Percentiles rank a stretch among this genome's conserved stretches.
phyloP scores from a whole-genome alignment of 2,797 vertebrate genomes.

The Nothura maculosa region DNA sequence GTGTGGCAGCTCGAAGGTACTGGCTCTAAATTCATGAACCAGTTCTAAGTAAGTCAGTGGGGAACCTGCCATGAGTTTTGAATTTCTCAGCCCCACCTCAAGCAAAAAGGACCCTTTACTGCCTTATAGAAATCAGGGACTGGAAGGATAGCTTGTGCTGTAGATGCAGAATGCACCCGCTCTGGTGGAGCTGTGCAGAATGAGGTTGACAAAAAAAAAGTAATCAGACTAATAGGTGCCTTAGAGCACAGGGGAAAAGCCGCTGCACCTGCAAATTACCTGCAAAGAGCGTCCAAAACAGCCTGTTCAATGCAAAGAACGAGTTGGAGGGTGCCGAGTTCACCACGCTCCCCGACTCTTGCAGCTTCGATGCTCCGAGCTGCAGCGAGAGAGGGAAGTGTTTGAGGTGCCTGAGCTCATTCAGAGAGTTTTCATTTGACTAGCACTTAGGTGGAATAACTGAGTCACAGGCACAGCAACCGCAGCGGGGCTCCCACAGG shows the following conservation, averaged over 20 bases:
- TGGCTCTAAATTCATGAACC: too few relatives aligned
- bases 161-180: not conserved
- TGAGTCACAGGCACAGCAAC: not conserved
- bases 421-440: not conserved
- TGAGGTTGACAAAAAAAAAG: not conserved
- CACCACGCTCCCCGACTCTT: not conserved
- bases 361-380: accelerated
- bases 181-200: not conserved
- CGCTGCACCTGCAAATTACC: not conserved
- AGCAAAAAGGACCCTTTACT: not conserved
- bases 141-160: not conserved
- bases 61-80: not conserved
- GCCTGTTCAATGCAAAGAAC: not conserved
- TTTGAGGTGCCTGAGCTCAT: accelerated
- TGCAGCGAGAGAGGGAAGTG: accelerated
- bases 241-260: not conserved
- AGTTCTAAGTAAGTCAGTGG: too few relatives aligned
- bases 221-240: not conserved
- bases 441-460: not conserved
- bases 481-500: accelerated
- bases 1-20: not conserved
- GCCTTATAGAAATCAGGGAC: not conserved
- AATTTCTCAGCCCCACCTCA: not conserved
- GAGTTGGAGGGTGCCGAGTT: not conserved
- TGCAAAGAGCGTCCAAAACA: not conserved